phyloP scores from a whole-genome alignment of 2,797 vertebrate genomes.

The Cryptoblepharus egeriae region DNA sequence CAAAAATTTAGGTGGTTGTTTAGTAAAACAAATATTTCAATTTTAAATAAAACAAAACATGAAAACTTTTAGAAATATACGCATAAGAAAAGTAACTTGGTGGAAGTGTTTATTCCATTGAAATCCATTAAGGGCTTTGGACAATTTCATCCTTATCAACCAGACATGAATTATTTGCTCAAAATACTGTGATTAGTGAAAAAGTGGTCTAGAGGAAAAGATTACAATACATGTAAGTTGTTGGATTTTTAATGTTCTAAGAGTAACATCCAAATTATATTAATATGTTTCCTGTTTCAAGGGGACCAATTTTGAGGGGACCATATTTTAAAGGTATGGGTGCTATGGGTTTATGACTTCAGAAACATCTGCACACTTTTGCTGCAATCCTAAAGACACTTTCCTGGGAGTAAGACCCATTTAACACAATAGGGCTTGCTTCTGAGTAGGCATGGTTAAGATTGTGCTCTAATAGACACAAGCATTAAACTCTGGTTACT shows the following conservation, averaged over 20 bases:
- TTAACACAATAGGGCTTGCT: too few species aligned
- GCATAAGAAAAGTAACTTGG: neutral
- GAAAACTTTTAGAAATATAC: neutral
- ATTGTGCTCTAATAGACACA: conserved; percentile 23
- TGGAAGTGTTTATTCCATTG: neutral
- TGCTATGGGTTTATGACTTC: neutral
- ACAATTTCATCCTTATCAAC: neutral
- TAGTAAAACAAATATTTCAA: neutral
- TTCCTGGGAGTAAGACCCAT: too few species aligned
- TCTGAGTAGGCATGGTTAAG: too few species aligned
- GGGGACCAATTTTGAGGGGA: conserved; percentile 30
- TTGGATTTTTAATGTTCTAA: conserved; percentile 1
- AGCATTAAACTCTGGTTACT: conserved; percentile 36
- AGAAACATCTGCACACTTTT: neutral
- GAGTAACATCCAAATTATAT: conserved; percentile 31
- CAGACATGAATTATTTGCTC: conserved; percentile 8
- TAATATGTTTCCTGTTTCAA: conserved; percentile 18
- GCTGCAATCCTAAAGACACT: too few species aligned
- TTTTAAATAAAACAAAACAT: neutral
- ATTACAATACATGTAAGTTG: conserved; percentile 8
- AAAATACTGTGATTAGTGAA: conserved; percentile 17
- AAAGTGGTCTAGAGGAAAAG: conserved; percentile 25
- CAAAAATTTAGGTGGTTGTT: neutral
- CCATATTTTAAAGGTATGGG: conserved; percentile 13
- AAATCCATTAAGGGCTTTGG: neutral